Conservation (phyloP, 2,888 invertebrate species). For the Thecocarcelia acutangulata region DNA sequence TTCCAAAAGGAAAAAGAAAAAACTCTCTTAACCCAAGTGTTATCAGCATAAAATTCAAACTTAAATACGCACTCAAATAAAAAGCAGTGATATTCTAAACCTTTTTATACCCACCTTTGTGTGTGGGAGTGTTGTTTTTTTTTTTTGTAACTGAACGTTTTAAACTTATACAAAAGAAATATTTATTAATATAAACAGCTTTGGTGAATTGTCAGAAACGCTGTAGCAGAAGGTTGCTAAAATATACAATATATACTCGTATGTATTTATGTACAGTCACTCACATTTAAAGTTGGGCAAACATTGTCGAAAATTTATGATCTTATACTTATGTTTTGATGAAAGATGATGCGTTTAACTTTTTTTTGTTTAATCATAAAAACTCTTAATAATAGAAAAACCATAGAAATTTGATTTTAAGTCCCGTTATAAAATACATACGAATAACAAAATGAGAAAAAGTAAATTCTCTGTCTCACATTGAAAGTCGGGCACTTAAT, state of each 20-base stretch:
- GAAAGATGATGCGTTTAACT: no score
- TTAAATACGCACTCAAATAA: conserved; percentile 50
- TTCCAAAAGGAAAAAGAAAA: conserved; percentile 21
- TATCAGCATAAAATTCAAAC: conserved; percentile 40
- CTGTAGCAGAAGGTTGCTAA: conserved; percentile 39
- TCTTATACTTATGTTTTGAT: no score
- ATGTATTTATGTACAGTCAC: no score
- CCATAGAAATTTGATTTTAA: no score
- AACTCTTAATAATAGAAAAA: no score
- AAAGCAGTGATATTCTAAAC: conserved; percentile 55
- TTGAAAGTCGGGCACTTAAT: no score
- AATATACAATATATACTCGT: not conserved
- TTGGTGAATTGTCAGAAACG: conserved; percentile 42
- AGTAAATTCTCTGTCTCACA: no score
- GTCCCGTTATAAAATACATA: no score
- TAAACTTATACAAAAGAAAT: conserved; percentile 13
- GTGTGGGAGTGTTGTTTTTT: conserved; percentile 10
- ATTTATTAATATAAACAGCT: conserved; percentile 10
- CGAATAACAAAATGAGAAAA: no score
- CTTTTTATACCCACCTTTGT: conserved; percentile 39
- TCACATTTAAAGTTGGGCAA: no score
- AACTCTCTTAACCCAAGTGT: conserved; percentile 27
- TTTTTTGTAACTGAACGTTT: not conserved
- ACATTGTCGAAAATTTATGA: no score
- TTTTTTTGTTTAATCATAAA: no score